Percentiles rank a stretch among this genome's conserved stretches.
Evolutionary conservation across 2,797 vertebrate genomes (phyloP).

Genomic region (Onychomys torridus): DNA sequence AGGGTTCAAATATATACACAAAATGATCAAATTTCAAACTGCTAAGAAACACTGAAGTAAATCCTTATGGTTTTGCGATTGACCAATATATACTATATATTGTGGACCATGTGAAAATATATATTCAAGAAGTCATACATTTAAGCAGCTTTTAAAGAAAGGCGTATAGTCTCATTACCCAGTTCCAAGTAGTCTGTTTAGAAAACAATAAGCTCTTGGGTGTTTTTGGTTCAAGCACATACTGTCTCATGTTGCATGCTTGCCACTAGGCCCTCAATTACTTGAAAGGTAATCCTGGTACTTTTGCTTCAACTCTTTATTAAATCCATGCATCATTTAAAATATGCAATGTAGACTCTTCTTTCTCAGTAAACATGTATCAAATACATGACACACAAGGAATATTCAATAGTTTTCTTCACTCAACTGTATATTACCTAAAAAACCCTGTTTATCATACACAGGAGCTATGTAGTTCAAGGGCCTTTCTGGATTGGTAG

Average conservation of each 20-base stretch:
- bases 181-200: slow-evolving; percentile 7
- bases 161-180: background rate
- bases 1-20: background rate
- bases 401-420: slow-evolving; percentile 9
- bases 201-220: slow-evolving; percentile 4
- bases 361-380: slow-evolving; percentile 35
- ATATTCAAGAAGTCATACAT: background rate
- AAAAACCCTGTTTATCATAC: background rate
- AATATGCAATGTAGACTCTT: background rate
- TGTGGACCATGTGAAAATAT: background rate
- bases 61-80: background rate
- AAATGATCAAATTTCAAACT: background rate
- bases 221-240: slow-evolving; percentile 19
- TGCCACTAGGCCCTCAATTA: background rate
- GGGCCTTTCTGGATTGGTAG: background rate
- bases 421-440: background rate
- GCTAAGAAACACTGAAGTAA: background rate
- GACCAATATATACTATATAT: background rate
- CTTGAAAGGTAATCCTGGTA: background rate
- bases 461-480: background rate
- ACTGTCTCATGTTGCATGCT: background rate
- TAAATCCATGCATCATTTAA: background rate
- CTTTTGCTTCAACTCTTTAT: background rate
- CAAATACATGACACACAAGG: background rate
- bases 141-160: background rate